These are phyloP conservation scores for Cataglyphis hispanica DNA, from an alignment of 1,140 invertebrate genomes.

Conservation along the genomic window DNA sequence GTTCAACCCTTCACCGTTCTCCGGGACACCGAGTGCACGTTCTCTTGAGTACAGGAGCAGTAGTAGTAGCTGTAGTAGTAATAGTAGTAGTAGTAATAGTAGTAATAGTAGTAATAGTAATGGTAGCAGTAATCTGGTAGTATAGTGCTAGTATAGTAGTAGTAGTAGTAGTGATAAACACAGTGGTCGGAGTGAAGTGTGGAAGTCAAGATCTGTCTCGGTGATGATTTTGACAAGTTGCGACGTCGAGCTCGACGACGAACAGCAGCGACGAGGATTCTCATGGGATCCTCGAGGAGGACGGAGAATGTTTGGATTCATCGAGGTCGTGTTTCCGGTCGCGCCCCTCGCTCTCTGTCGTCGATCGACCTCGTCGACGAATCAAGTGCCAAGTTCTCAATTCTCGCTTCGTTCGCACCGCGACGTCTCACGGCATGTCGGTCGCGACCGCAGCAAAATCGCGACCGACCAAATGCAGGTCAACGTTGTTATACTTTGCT, in stretches of 20 bases:
- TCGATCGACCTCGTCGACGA: constrained; percentile 66
- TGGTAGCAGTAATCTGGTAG: constrained; percentile 69
- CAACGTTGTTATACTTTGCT: constrained; percentile 16
- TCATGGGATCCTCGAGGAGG: neutral
- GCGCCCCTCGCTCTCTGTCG: constrained; percentile 54
- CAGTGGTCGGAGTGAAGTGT: constrained; percentile 84
- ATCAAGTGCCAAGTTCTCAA: constrained; percentile 59
- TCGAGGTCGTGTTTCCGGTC: constrained; percentile 15
- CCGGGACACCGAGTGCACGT: constrained; percentile 82
- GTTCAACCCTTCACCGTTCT: neutral
- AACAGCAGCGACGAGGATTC: constrained; percentile 56
- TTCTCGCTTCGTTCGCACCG: constrained; percentile 6
- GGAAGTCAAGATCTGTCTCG: constrained; percentile 83
- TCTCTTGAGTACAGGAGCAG: constrained; percentile 68
- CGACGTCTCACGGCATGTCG: constrained; percentile 51
- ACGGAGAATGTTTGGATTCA: constrained; percentile 12
- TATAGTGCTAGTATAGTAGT: constrained; percentile 74
- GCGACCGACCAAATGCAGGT: constrained; percentile 40
- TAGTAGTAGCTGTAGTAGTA: constrained; percentile 76
- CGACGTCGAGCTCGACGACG: constrained; percentile 67
- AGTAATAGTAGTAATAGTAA: constrained; percentile 73
- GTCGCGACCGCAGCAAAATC: constrained; percentile 17
- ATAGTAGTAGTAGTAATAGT: constrained; percentile 78
- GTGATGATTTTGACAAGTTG: constrained; percentile 34
- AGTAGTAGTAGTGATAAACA: constrained; percentile 66